phyloP scores from a whole-genome alignment of 2,797 vertebrate species.

The Sus cebifrons region DNA sequence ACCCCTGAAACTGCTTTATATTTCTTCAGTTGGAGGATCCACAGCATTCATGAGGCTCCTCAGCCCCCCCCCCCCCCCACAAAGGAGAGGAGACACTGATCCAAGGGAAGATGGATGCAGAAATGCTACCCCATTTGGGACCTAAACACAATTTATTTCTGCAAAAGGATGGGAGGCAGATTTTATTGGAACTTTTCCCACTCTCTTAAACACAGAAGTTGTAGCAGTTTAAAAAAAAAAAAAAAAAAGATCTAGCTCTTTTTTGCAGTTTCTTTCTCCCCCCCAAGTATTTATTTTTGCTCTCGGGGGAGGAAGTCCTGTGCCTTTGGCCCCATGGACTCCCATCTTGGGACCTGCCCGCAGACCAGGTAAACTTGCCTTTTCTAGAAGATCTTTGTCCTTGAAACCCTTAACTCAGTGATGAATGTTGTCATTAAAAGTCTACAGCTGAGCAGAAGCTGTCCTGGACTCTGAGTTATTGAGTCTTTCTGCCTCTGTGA shows the following conservation, averaged over 20 bases:
- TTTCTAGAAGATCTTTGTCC: conserved; percentile 41
- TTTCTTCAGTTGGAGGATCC: not conserved
- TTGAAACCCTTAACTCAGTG: conserved; percentile 23
- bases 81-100: not conserved
- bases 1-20: not conserved
- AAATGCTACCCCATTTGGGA: not conserved
- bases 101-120: conserved; percentile 12
- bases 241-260: conserved; percentile 57
- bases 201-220: conserved; percentile 66
- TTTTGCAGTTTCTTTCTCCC: conserved; percentile 18
- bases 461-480: conserved; percentile 30
- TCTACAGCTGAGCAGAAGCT: not conserved
- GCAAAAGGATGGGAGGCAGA: conserved; percentile 17
- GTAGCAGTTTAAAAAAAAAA: not conserved
- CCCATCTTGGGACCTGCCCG: not conserved
- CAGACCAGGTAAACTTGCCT: conserved; percentile 67
- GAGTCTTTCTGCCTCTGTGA: conserved; percentile 38
- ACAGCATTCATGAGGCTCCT: not conserved
- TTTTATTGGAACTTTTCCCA: conserved; percentile 53
- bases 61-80: accelerated
- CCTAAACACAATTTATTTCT: conserved; percentile 42
- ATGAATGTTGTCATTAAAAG: conserved; percentile 71
- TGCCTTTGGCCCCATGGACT: conserved; percentile 42
- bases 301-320: conserved; percentile 50
- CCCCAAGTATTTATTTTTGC: conserved; percentile 64